Percentiles rank a stretch among this genome's conserved stretches.
Evolutionary conservation across 2,888 invertebrate genomes (phyloP).

Genomic region (Hofmannophila pseudospretella): DNA sequence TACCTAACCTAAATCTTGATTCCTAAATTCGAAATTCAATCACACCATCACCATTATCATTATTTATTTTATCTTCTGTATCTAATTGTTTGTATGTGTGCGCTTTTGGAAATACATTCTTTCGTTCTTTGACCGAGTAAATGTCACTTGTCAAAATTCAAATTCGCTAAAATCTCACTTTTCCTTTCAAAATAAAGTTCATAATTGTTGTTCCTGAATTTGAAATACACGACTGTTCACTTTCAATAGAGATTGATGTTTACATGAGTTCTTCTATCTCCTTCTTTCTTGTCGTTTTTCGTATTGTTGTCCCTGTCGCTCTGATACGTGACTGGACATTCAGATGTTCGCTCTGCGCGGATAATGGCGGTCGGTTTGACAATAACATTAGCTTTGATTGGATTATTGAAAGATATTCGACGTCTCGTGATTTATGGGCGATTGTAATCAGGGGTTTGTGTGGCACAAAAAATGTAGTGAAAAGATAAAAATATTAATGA

Average conservation of each 20-base stretch:
- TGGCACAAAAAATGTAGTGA: too few relatives aligned
- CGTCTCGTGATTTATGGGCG: conserved; percentile 46
- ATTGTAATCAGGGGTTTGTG: not conserved
- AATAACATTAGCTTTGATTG: conserved; percentile 73
- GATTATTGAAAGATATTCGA: conserved; percentile 69
- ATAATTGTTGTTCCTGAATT: not conserved
- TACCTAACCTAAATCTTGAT: too few relatives aligned
- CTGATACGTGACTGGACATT: conserved; percentile 65
- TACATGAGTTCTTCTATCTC: conserved; percentile 40
- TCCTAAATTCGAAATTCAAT: too few relatives aligned
- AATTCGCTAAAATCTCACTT: conserved; percentile 2
- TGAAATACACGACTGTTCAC: conserved; percentile 8
- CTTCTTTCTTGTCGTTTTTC: conserved; percentile 13
- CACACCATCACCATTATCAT: too few relatives aligned
- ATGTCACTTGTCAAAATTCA: not conserved
- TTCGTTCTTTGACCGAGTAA: not conserved
- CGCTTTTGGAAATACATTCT: too few relatives aligned
- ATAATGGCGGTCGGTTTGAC: conserved; percentile 67
- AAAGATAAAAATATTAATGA: too few relatives aligned
- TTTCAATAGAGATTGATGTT: conserved; percentile 35
- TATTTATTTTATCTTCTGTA: too few relatives aligned
- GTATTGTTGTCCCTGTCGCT: conserved; percentile 20
- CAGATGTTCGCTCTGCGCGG: conserved; percentile 54
- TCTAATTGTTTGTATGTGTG: too few relatives aligned
- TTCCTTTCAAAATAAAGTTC: not conserved